Percentiles rank a stretch among this genome's conserved stretches.
Evolutionary conservation across 2,113 vertebrate genomes (phyloP).

Genomic region (Pseudorectes ferrugineus): DNA sequence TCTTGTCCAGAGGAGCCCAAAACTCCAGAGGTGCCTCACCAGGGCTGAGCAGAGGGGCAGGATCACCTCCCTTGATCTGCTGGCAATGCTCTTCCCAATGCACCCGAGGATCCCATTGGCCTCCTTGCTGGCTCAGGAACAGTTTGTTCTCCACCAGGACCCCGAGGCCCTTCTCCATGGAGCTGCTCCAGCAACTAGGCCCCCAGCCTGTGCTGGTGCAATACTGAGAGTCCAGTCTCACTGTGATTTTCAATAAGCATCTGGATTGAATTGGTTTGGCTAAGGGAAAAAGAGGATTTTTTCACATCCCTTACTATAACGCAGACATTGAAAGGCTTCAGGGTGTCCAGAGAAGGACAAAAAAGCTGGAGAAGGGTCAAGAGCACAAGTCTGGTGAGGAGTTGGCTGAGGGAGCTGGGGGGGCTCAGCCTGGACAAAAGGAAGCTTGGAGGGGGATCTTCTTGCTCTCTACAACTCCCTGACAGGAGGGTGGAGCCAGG

Average conservation of each 20-base stretch:
- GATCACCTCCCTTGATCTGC: neutral
- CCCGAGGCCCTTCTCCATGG: fast-evolving
- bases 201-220: neutral
- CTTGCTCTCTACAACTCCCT: neutral
- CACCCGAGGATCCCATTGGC: neutral
- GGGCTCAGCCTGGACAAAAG: neutral
- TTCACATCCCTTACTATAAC: neutral
- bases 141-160: neutral
- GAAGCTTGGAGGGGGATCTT: neutral
- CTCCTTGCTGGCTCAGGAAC: neutral
- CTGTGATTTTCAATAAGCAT: neutral
- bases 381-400: neutral
- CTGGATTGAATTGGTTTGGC: neutral
- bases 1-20: neutral
- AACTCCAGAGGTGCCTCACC: neutral
- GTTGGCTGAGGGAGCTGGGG: neutral
- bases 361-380: neutral
- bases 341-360: neutral
- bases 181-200: neutral
- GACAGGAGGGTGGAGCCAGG: neutral
- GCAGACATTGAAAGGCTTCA: neutral
- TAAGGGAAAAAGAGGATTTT: neutral
- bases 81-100: neutral
- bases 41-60: neutral
- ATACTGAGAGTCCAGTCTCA: neutral